phyloP scores from a whole-genome alignment of 1,140 invertebrate species.

The fruit fly (Drosophila melanogaster) region DNA sequence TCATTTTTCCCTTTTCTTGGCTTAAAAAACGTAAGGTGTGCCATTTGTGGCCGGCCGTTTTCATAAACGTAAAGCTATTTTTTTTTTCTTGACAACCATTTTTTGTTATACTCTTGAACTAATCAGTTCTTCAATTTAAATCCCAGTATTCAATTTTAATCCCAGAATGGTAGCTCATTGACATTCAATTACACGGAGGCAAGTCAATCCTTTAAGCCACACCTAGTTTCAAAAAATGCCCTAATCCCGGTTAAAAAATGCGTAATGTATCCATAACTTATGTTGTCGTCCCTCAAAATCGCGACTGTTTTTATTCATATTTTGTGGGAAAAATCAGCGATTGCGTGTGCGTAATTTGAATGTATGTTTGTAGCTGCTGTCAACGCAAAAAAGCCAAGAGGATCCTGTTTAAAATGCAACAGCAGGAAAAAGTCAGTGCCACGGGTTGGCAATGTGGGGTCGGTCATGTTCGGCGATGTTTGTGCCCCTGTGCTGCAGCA shows the following conservation, averaged over 20 bases:
- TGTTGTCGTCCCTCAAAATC: conserved; percentile 11
- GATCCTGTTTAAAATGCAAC: conserved; percentile 71
- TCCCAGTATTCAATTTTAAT: too few species aligned
- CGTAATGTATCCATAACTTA: background rate
- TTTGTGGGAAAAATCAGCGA: conserved; percentile 23
- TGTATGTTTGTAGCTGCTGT: conserved; percentile 64
- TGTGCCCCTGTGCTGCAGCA: conserved; percentile 25
- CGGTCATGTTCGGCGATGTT: conserved; percentile 32
- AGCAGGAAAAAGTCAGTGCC: conserved; percentile 32
- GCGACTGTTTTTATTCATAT: conserved; percentile 37
- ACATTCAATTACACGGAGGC: too few species aligned
- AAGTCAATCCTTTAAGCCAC: background rate
- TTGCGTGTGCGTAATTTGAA: conserved; percentile 58
- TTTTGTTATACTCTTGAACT: too few species aligned
- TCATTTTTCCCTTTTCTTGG: conserved; percentile 6
- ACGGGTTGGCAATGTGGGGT: background rate
- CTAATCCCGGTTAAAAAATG: background rate
- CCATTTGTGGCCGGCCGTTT: background rate
- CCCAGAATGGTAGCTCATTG: too few species aligned
- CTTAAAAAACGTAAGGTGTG: background rate
- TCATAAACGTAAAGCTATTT: background rate
- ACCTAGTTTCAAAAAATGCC: background rate
- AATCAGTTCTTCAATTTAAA: too few species aligned
- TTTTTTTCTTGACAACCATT: background rate
- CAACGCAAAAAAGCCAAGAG: conserved; percentile 63